These are phyloP conservation scores for Chironomus tepperi DNA, from an alignment of 1,140 invertebrate genomes.

Conservation along the genomic window DNA sequence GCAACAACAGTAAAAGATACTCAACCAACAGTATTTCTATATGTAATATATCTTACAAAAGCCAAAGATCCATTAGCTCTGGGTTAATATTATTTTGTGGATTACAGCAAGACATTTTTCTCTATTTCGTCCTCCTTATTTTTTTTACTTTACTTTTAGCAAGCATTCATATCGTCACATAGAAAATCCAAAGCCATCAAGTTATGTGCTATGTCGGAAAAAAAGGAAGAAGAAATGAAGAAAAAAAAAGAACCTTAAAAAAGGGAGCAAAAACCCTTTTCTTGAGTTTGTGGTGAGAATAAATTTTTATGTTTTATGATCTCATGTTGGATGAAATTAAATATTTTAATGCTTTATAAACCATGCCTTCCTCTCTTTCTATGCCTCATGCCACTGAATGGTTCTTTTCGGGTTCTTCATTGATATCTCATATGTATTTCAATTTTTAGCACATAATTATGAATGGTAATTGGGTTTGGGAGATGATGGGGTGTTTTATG, in stretches of 20 bases:
- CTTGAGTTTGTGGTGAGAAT: constrained; percentile 20
- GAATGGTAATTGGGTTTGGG: no score
- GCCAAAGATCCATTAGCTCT: constrained; percentile 23
- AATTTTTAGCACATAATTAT: no score
- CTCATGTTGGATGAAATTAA: constrained; percentile 18
- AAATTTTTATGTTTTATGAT: constrained; percentile 24
- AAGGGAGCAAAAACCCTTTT: background rate
- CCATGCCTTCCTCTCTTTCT: no score
- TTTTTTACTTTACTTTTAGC: background rate
- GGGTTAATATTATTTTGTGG: constrained; percentile 23
- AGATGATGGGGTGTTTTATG: no score
- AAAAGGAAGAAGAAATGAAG: no score
- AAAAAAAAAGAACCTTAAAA: no score
- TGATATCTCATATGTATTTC: no score
- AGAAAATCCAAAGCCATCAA: background rate
- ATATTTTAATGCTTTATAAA: constrained; percentile 18
- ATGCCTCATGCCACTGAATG: no score
- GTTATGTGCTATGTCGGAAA: no score
- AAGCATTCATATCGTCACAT: background rate
- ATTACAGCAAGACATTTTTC: constrained; percentile 20
- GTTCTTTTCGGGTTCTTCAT: no score
- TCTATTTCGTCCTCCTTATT: background rate
- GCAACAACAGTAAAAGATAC: background rate
- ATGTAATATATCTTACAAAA: constrained; percentile 5
- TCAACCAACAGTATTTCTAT: background rate